phyloP scores from a whole-genome alignment of 1,140 invertebrate species.

The Orussus abietinus region DNA sequence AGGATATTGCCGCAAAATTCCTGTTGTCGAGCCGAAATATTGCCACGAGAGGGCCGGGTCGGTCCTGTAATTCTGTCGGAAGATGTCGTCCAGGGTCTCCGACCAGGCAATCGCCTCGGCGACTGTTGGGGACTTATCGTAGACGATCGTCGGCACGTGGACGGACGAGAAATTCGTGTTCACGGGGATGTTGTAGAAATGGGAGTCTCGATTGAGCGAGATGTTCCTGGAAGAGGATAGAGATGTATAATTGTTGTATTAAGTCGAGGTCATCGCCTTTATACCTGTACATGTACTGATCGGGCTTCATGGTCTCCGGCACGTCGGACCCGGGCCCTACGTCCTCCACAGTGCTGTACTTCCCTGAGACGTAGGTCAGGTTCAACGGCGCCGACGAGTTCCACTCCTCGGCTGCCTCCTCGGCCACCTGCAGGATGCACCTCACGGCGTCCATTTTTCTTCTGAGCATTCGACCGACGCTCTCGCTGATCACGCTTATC shows the following conservation, averaged over 20 bases:
- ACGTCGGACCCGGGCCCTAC: not conserved
- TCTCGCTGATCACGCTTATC: constrained; percentile 68
- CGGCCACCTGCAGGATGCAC: constrained; percentile 69
- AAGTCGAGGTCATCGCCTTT: no score
- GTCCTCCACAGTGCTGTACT: constrained; percentile 58
- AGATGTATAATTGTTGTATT: no score
- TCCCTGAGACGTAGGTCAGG: constrained; percentile 67
- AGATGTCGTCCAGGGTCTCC: constrained; percentile 76
- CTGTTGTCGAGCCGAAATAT: constrained; percentile 90
- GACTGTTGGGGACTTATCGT: constrained; percentile 66
- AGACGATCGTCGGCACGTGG: constrained; percentile 93
- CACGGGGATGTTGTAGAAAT: constrained; percentile 82
- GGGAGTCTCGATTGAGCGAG: constrained; percentile 64
- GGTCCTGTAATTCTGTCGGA: constrained; percentile 77
- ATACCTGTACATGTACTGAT: constrained; percentile 31
- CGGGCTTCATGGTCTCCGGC: constrained; percentile 24
- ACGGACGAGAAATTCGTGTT: constrained; percentile 82
- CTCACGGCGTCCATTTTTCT: constrained; percentile 81
- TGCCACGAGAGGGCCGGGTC: constrained; percentile 92
- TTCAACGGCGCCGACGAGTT: constrained; percentile 39
- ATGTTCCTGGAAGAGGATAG: no score
- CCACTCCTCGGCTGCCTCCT: constrained; percentile 61
- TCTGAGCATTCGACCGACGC: constrained; percentile 72
- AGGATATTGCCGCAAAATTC: constrained; percentile 89
- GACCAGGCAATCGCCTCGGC: constrained; percentile 83